These are phyloP conservation scores for Pungitius pungitius DNA, from an alignment of 2,113 vertebrate genomes.

Conservation along the genomic window DNA sequence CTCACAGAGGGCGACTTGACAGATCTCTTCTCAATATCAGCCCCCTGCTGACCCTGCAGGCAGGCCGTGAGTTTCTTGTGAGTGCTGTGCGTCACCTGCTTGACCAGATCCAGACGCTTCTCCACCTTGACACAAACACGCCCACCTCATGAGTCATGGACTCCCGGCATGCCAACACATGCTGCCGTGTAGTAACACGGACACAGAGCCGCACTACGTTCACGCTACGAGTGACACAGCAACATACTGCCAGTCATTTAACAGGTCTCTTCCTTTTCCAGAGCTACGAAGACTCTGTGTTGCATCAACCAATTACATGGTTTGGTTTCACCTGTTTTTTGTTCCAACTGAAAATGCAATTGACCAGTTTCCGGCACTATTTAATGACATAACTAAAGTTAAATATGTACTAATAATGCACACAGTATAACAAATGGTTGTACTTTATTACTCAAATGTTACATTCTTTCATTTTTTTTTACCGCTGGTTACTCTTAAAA, in stretches of 20 bases:
- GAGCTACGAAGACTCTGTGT: not conserved
- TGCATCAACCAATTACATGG: not conserved
- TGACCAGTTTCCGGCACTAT: no score
- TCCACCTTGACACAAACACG: slow-evolving; percentile 85
- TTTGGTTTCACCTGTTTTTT: not conserved
- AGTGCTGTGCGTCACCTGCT: slow-evolving; percentile 97
- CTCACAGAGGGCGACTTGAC: slow-evolving; percentile 86
- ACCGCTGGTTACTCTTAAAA: not conserved
- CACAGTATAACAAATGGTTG: no score
- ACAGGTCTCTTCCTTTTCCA: not conserved
- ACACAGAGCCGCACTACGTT: not conserved
- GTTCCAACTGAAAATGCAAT: not conserved
- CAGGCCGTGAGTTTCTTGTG: slow-evolving; percentile 98
- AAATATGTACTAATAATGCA: no score
- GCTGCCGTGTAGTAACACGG: not conserved
- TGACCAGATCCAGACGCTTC: slow-evolving; percentile 96
- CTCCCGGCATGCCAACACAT: not conserved
- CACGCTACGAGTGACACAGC: not conserved
- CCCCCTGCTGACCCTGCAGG: slow-evolving; percentile 95
- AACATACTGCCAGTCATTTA: not conserved
- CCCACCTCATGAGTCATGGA: not conserved
- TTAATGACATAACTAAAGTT: no score
- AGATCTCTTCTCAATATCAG: slow-evolving; percentile 93
- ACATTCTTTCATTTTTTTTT: no score
- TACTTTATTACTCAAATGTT: no score